These are phyloP conservation scores for Paratilapia polleni DNA, from an alignment of 2,113 vertebrate species.

Conservation along the genomic window DNA sequence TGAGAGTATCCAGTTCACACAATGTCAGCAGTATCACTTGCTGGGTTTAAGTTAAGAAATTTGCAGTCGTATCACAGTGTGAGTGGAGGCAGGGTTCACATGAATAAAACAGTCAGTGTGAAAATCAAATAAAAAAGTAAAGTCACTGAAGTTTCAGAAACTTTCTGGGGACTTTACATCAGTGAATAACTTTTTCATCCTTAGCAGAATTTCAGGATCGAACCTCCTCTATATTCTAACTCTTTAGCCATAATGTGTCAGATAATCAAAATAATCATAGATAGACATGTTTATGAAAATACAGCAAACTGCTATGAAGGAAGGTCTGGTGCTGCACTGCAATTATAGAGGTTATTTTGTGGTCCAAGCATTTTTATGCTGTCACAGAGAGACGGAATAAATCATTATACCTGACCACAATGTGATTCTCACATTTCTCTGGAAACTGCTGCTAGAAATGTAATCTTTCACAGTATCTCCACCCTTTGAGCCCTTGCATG, in stretches of 20 bases:
- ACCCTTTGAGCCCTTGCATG: slow-evolving; percentile 1
- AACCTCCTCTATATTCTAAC: not conserved
- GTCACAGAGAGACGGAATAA: not conserved
- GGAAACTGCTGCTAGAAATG: not conserved
- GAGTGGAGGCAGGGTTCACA: not conserved
- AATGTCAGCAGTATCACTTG: not conserved
- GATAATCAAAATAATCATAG: not conserved
- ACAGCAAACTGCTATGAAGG: not conserved
- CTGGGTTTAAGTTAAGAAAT: not conserved
- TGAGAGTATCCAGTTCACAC: not conserved
- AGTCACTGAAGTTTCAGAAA: not conserved
- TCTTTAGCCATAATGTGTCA: not conserved
- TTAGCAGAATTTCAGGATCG: not conserved
- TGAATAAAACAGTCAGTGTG: slow-evolving; percentile 12
- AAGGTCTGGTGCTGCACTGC: not conserved
- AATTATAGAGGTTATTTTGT: not conserved
- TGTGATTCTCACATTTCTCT: slow-evolving; percentile 4
- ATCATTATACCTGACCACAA: not conserved
- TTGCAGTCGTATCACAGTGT: not conserved
- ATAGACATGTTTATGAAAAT: not conserved
- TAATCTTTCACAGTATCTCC: not conserved
- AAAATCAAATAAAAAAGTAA: not conserved
- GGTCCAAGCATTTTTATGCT: not conserved
- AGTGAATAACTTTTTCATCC: not conserved
- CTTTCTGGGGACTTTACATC: not conserved